Evolutionary conservation across 1,140 invertebrate genomes (phyloP), one percentile per base, ranked within the genome.

Genomic region (Popillia japonica): DNA sequence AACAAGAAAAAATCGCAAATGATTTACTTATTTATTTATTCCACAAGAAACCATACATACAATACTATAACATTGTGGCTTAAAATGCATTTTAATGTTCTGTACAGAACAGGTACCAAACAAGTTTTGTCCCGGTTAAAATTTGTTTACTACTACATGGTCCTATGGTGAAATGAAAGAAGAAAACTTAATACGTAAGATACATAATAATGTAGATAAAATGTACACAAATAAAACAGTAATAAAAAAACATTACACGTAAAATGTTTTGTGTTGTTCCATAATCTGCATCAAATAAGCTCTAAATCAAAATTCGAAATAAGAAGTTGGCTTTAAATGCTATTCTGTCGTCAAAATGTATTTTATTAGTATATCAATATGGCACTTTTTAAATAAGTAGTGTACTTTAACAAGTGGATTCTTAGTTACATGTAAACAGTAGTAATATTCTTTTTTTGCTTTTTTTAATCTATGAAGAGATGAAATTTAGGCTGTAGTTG

Each of bases 1-100:
- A 34, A 34, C 4, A 4, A 34, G 4, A 34, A 34, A 34, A 34
- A 34, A 34, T 2, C 27, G 7, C 17, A 55, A 55, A 55, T 55
- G 7, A 55, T 17, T n/a, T 34, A 55, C 17, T 55, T 55, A 14
- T 55, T 55, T 55, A 55, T 55, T 55, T n/a, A 55, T 55, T 17
- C 48, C 48, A 55, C 48, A 55, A 55, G 48, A 55, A 55, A 55
- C 48, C 48, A 55, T 55, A 55, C 48, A 55, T 55, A 17, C 17
- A 55, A 55, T 55, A 55, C 48, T 55, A 55, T 17, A 14, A 55
- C n/a, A 55, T 55, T 14, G n/a, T 17, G 14, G n/a, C 17, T 55
- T 55, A 55, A 55, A 55, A 55, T 55, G 48, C 48, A 55, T 17
- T 14, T 55, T 55, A 17, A 55, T 14, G 17, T 55, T 55, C 48